Conservation (phyloP, 2,888 invertebrate genomes). For the Diarsia dahlii region DNA sequence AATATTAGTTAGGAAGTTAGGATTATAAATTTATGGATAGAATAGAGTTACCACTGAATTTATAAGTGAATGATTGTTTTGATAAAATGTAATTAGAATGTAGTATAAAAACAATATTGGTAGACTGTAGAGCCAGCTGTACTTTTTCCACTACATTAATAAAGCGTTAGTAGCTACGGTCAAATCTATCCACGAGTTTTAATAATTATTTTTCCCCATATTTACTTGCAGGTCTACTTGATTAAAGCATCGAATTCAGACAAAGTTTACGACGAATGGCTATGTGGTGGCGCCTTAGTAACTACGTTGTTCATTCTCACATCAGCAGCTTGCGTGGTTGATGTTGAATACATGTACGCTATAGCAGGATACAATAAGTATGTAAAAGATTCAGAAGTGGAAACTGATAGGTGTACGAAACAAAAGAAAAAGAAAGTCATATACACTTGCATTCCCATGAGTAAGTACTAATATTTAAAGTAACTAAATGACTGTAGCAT, state of each 20-base stretch:
- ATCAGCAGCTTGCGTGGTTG: conserved; percentile 73
- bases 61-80: too few species aligned
- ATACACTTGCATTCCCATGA: conserved; percentile 49
- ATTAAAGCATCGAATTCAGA: conserved; percentile 61
- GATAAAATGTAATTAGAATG: too few species aligned
- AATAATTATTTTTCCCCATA: neutral
- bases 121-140: too few species aligned
- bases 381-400: conserved; percentile 57
- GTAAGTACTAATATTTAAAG: conserved; percentile 31
- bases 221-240: conserved; percentile 66
- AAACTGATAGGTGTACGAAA: conserved; percentile 70
- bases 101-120: too few species aligned
- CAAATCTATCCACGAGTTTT: too few species aligned
- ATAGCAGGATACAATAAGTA: conserved; percentile 74
- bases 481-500: neutral
- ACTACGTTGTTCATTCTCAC: conserved; percentile 65
- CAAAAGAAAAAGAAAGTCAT: conserved; percentile 70
- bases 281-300: conserved; percentile 74
- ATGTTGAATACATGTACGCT: conserved; percentile 70
- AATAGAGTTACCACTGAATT: too few species aligned
- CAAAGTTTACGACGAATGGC: conserved; percentile 68
- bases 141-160: too few species aligned
- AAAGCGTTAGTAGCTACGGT: too few species aligned
- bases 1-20: too few species aligned
- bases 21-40: too few species aligned